Conservation (phyloP, 2,113 vertebrate species). For the Rattus rattus region DNA sequence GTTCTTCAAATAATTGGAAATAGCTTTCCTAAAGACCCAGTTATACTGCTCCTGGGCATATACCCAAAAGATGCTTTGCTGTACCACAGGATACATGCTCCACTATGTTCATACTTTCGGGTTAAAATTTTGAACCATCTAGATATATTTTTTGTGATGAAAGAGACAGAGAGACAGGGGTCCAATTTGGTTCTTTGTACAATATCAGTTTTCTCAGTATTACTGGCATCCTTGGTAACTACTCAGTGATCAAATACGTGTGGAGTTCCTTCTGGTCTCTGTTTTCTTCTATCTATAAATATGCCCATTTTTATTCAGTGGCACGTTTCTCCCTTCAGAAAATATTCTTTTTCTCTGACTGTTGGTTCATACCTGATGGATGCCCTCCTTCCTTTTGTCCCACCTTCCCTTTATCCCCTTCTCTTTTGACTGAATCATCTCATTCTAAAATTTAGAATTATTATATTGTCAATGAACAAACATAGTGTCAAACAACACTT, state of each 20-base stretch:
- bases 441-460: conserved; percentile 6
- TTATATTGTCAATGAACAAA: background rate
- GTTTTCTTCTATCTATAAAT: background rate
- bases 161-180: background rate
- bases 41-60: no score
- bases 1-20: no score
- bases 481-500: background rate
- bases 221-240: background rate
- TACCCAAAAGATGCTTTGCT: no score
- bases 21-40: no score
- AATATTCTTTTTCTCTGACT: background rate
- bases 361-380: background rate
- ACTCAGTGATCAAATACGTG: background rate
- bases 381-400: background rate
- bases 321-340: background rate
- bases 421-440: background rate
- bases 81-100: no score
- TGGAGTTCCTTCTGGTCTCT: background rate
- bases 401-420: background rate
- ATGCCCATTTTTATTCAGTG: background rate
- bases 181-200: background rate
- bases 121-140: background rate
- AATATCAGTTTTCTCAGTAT: background rate
- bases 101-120: no score
- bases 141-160: background rate